These are phyloP conservation scores for Dicrurus megarhynchus DNA, from an alignment of 2,113 vertebrate species.

Conservation along the genomic window DNA sequence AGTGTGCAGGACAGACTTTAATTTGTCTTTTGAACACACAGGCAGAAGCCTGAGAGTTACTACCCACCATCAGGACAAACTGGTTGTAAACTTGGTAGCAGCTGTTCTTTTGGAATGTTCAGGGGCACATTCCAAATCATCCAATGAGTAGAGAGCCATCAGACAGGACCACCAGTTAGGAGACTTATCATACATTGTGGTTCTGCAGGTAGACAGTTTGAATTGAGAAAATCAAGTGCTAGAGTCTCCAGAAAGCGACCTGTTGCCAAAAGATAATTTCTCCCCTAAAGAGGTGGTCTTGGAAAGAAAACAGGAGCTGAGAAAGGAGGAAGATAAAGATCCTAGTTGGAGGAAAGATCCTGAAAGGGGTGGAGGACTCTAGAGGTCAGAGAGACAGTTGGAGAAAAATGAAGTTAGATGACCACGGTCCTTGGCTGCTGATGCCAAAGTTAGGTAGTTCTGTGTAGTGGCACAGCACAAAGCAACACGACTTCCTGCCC, in stretches of 20 bases:
- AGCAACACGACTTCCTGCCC: neutral
- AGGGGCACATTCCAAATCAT: neutral
- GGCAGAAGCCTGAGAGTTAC: neutral
- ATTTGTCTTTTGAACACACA: accelerated
- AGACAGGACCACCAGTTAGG: neutral
- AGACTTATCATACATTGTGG: neutral
- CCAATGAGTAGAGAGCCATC: neutral
- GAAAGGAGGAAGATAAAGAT: neutral
- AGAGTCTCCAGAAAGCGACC: neutral
- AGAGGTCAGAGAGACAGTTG: neutral
- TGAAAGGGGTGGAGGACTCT: neutral
- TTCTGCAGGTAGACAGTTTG: neutral
- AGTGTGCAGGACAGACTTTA: neutral
- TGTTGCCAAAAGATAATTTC: neutral
- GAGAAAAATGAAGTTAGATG: neutral
- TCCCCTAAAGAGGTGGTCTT: neutral
- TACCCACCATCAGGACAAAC: neutral
- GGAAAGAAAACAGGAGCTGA: neutral
- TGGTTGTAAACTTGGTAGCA: neutral
- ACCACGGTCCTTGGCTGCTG: accelerated
- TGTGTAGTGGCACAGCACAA: neutral
- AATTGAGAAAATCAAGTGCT: neutral
- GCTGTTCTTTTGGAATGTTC: neutral
- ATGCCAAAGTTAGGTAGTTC: neutral
- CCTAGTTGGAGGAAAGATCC: neutral